Evolutionary conservation across 2,888 invertebrate genomes (phyloP).

Genomic region (Craniophora ligustri): DNA sequence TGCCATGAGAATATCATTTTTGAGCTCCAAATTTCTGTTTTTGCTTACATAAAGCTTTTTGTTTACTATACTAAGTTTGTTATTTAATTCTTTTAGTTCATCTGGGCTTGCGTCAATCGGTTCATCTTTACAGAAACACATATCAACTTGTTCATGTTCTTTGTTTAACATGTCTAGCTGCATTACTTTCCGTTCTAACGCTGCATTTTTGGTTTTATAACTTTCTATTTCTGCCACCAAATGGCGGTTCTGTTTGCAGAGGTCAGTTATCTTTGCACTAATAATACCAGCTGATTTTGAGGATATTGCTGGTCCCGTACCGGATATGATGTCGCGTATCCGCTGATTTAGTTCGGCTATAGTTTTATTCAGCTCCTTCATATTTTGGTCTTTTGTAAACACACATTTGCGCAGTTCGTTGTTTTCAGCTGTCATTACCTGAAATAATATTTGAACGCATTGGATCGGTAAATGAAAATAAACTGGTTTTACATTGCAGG

Average conservation of each 20-base stretch:
- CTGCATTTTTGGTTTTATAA: constrained; percentile 88
- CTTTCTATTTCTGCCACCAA: constrained; percentile 89
- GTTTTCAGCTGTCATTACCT: constrained; percentile 88
- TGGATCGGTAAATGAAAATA: too few species aligned
- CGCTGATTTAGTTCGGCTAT: constrained; percentile 79
- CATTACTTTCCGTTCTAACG: constrained; percentile 84
- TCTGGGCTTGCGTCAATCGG: constrained; percentile 75
- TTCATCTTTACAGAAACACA: constrained; percentile 82
- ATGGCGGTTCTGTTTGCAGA: constrained; percentile 91
- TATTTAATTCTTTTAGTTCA: constrained; percentile 89
- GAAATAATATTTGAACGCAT: constrained; percentile 34
- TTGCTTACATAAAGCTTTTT: constrained; percentile 91
- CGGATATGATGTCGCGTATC: constrained; percentile 85
- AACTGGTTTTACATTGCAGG: too few species aligned
- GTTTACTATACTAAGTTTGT: constrained; percentile 88
- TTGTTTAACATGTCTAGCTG: constrained; percentile 77
- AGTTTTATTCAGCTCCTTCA: constrained; percentile 80
- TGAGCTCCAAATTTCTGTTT: constrained; percentile 91
- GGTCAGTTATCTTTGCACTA: constrained; percentile 90
- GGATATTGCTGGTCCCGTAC: constrained; percentile 80
- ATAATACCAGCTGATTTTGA: constrained; percentile 87
- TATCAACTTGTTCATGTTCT: constrained; percentile 73
- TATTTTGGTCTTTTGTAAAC: constrained; percentile 81
- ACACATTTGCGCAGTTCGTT: constrained; percentile 86
- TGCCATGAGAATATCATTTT: constrained; percentile 91